A percentile compares a stretch with the other conserved stretches of the same genome.
Conservation (phyloP, 1,140 invertebrate genomes). For the Conopomorpha cramerella region DNA sequence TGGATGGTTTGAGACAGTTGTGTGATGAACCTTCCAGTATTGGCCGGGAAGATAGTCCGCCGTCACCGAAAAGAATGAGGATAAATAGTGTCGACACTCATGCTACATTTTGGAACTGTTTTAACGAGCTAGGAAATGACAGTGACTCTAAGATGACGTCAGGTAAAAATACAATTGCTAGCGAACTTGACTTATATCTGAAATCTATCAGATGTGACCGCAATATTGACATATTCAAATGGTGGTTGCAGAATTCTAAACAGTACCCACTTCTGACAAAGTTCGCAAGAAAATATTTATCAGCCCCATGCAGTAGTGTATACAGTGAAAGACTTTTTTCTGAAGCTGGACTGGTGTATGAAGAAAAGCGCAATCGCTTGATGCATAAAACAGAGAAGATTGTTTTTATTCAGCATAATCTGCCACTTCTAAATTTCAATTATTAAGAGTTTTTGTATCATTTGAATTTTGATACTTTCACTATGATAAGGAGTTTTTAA, state of each 20-base stretch:
- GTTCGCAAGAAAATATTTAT: not conserved
- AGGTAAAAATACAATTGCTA: conserved; percentile 12
- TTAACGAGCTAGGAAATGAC: conserved; percentile 14
- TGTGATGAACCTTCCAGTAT: not conserved
- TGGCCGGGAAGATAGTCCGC: conserved; percentile 1
- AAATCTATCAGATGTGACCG: not conserved
- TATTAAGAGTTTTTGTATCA: no score
- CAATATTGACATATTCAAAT: conserved; percentile 12
- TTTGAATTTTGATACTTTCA: no score
- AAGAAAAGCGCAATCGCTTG: conserved; percentile 16
- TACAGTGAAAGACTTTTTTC: conserved; percentile 22
- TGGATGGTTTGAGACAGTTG: conserved; percentile 1
- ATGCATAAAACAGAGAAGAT: conserved; percentile 17
- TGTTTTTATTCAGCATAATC: conserved; percentile 23
- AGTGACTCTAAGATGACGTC: conserved; percentile 8
- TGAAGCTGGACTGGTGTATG: conserved; percentile 15
- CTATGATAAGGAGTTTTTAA: conserved; percentile 4
- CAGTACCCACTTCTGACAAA: conserved; percentile 11
- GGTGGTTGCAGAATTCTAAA: conserved; percentile 12
- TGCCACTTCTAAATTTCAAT: conserved; percentile 13
- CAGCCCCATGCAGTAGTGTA: conserved; percentile 13
- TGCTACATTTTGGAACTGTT: conserved; percentile 15
- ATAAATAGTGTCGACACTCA: conserved; percentile 6
- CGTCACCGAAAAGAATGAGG: not conserved
- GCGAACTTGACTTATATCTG: conserved; percentile 10